Percentiles rank a stretch among this genome's conserved stretches.
Conservation (phyloP, 2,113 vertebrate species). For the Clinocottus analis region DNA sequence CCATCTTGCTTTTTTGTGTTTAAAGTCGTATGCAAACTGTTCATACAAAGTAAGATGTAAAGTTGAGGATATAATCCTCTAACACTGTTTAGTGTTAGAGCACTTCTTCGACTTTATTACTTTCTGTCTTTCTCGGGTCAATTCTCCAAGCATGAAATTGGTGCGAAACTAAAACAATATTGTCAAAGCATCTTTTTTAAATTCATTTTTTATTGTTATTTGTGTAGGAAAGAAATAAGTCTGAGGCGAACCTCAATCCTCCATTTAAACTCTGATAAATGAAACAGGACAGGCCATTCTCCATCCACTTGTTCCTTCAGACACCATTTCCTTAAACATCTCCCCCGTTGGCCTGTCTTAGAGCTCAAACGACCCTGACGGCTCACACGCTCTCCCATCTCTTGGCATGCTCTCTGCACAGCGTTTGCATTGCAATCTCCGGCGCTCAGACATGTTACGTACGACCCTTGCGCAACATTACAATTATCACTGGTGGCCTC, state of each 20-base stretch:
- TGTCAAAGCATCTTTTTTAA: not conserved
- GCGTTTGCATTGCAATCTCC: constrained; percentile 1
- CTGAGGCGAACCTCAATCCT: not conserved
- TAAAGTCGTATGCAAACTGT: too few species aligned
- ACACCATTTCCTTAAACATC: not conserved
- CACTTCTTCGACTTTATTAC: not conserved
- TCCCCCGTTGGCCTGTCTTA: not conserved
- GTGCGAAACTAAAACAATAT: constrained; percentile 8
- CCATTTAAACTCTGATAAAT: not conserved
- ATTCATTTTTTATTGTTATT: not conserved
- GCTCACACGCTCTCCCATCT: constrained; percentile 13
- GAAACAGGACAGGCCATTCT: not conserved
- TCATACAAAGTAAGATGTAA: too few species aligned
- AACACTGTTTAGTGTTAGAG: too few species aligned
- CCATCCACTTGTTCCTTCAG: not conserved
- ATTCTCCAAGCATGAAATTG: constrained; percentile 12
- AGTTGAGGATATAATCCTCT: too few species aligned
- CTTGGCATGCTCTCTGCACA: not conserved
- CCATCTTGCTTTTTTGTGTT: too few species aligned
- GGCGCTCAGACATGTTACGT: constrained; percentile 20
- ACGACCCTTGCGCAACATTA: constrained; percentile 12
- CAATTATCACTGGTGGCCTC: constrained; percentile 23
- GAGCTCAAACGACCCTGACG: constrained; percentile 1
- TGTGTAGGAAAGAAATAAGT: not conserved
- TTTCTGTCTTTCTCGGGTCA: not conserved